Evolutionary conservation across 2,113 vertebrate genomes (phyloP).

Genomic region (Mixornis gularis): DNA sequence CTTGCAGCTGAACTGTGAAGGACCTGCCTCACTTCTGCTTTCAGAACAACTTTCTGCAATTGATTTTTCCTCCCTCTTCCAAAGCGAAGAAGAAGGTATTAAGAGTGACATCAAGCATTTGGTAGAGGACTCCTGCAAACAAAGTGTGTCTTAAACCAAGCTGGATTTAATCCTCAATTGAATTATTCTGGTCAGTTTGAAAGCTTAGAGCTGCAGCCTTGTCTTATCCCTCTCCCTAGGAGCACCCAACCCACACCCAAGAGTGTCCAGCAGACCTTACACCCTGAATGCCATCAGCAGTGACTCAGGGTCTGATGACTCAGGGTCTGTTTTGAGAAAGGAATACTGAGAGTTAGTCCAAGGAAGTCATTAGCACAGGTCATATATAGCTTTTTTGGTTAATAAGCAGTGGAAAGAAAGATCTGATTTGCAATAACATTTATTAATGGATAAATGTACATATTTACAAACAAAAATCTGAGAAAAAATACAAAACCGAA

Average conservation of each 20-base stretch:
- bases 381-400: not conserved
- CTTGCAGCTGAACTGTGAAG: not conserved
- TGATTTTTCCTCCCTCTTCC: not conserved
- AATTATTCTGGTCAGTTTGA: not conserved
- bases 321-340: not conserved
- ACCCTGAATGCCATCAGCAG: not conserved
- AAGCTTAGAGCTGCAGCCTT: not conserved
- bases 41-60: not conserved
- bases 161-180: not conserved
- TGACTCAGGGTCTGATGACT: not conserved
- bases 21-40: not conserved
- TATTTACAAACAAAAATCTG: conserved; percentile 61
- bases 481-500: conserved; percentile 63
- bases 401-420: conserved; percentile 53
- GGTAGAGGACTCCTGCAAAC: not conserved
- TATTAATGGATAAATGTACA: conserved; percentile 65
- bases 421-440: conserved; percentile 55
- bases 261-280: not conserved
- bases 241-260: not conserved
- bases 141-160: not conserved
- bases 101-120: not conserved
- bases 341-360: not conserved
- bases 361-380: not conserved
- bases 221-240: not conserved
- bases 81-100: accelerated